Evolutionary conservation across 2,797 vertebrate genomes (phyloP).

Genomic region (Adrianichthys oophorus): DNA sequence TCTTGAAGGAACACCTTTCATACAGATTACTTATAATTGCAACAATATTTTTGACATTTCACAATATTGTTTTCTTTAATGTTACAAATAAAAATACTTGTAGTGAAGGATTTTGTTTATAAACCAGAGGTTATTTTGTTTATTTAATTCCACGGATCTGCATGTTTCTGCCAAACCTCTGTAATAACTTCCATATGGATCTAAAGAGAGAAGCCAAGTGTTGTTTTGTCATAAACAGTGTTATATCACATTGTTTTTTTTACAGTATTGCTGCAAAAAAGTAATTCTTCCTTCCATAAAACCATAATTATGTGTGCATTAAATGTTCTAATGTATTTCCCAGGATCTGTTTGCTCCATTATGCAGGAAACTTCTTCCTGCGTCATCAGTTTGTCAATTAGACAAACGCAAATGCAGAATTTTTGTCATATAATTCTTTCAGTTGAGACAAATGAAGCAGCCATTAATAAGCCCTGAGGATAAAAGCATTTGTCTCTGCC

Average conservation of each 20-base stretch:
- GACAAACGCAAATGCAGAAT: constrained; percentile 27
- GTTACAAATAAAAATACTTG: too few relatives aligned
- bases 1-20: too few relatives aligned
- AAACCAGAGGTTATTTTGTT: background rate
- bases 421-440: constrained; percentile 26
- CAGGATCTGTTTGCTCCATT: constrained; percentile 11
- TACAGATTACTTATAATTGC: too few relatives aligned
- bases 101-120: too few relatives aligned
- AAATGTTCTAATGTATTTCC: constrained; percentile 12
- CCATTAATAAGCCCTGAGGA: constrained; percentile 36
- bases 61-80: too few relatives aligned
- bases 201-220: too few relatives aligned
- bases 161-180: constrained; percentile 7
- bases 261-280: constrained; percentile 8
- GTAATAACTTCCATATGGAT: constrained; percentile 30
- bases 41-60: too few relatives aligned
- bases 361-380: constrained; percentile 7
- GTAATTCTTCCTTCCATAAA: constrained; percentile 6
- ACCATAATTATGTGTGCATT: constrained; percentile 2
- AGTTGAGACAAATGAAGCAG: constrained; percentile 57
- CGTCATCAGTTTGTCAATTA: constrained; percentile 15
- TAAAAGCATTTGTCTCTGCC: constrained; percentile 35
- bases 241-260: constrained; percentile 12
- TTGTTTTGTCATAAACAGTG: background rate
- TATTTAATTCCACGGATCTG: background rate